Percentiles rank a stretch among this genome's conserved stretches.
These are phyloP conservation scores for Dynastes grantii DNA, from an alignment of 2,888 invertebrate species.

Conservation along the genomic window DNA sequence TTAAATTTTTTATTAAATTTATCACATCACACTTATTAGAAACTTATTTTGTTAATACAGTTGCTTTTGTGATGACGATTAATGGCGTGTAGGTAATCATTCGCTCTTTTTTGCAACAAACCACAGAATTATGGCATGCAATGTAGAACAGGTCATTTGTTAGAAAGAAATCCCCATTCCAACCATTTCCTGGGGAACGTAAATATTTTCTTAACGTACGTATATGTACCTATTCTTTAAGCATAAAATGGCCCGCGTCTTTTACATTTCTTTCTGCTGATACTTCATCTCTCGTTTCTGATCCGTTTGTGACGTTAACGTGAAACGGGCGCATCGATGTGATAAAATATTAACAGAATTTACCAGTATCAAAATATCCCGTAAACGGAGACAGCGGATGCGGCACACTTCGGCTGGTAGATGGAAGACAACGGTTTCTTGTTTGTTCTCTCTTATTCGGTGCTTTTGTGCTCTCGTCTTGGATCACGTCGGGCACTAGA, in stretches of 20 bases:
- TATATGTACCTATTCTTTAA: no score
- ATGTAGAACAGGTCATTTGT: no score
- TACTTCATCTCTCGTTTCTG: background rate
- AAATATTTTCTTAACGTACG: no score
- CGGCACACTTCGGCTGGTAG: background rate
- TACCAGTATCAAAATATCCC: slow-evolving; percentile 16
- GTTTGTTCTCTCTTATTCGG: slow-evolving; percentile 4
- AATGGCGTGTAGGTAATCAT: no score
- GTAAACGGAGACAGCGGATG: slow-evolving; percentile 13
- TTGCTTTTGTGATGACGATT: no score
- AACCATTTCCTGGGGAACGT: no score
- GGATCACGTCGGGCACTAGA: slow-evolving; percentile 49
- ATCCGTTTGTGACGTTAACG: slow-evolving; percentile 22
- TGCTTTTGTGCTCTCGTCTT: slow-evolving; percentile 21
- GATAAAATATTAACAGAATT: slow-evolving; percentile 38
- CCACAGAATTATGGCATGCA: no score
- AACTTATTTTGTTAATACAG: no score
- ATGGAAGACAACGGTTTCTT: slow-evolving; percentile 26
- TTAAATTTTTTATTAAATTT: no score
- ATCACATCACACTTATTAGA: no score
- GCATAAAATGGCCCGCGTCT: background rate
- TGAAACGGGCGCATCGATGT: background rate
- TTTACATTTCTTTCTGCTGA: background rate
- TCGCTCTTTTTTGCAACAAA: no score
- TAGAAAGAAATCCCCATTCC: no score